Percentiles rank a stretch among this genome's conserved stretches.
Conservation (phyloP, 2,113 vertebrate species). For the Sitta europaea region DNA sequence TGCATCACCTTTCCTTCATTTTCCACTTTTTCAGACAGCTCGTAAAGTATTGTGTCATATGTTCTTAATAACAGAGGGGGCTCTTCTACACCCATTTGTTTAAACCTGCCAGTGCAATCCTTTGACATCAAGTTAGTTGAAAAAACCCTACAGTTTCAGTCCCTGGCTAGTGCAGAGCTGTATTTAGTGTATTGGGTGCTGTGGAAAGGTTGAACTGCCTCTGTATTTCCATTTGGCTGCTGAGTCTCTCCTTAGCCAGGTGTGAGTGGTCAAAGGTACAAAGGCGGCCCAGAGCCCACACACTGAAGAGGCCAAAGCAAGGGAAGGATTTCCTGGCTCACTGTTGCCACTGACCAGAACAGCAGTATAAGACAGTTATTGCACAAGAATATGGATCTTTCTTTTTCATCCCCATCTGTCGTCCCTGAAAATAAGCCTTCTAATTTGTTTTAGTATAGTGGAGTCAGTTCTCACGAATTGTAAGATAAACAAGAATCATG, state of each 20-base stretch:
- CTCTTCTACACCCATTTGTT: not conserved
- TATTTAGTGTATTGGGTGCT: not conserved
- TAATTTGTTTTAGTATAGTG: too few species aligned
- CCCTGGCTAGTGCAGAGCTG: not conserved
- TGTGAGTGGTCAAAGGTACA: not conserved
- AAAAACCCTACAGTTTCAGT: not conserved
- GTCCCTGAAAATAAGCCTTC: too few species aligned
- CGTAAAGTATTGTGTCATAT: not conserved
- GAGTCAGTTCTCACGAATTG: too few species aligned
- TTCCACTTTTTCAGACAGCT: not conserved
- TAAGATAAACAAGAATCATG: too few species aligned
- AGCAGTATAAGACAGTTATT: not conserved
- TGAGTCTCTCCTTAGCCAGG: not conserved
- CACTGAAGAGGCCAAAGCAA: not conserved
- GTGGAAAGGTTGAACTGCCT: not conserved
- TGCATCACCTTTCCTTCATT: not conserved
- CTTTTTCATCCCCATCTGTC: not conserved
- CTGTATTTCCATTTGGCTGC: not conserved
- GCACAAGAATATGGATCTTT: not conserved
- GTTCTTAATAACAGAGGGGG: not conserved
- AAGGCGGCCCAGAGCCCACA: not conserved
- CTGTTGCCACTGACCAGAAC: not conserved
- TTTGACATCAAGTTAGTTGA: not conserved
- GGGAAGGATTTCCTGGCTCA: not conserved
- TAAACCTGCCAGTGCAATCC: not conserved